A percentile compares a stretch with the other conserved stretches of the same genome.
Conservation (phyloP, 2,113 vertebrate species). For the Zapornia atra region DNA sequence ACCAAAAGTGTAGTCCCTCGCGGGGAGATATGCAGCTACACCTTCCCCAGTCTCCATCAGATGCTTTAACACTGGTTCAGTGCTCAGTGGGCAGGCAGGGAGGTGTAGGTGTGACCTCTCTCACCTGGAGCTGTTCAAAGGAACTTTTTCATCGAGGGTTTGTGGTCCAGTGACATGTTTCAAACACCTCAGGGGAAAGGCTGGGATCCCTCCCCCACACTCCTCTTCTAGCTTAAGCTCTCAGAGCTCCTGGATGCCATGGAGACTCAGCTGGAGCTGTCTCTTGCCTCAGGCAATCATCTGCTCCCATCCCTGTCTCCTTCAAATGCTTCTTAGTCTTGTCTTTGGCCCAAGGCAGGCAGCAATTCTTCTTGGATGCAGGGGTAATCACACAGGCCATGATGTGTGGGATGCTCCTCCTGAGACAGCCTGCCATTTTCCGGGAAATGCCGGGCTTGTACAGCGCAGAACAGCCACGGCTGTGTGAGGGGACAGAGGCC, state of each 20-base stretch:
- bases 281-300: neutral
- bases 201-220: neutral
- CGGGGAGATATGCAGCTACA: neutral
- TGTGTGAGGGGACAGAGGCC: fast-evolving
- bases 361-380: neutral
- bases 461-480: fast-evolving
- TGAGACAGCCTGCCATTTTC: neutral
- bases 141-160: neutral
- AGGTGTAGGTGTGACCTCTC: neutral
- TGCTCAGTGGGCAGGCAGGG: neutral
- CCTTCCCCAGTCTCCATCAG: neutral
- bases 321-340: neutral
- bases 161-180: neutral
- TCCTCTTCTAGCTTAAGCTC: neutral
- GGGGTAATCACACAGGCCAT: neutral
- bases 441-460: neutral
- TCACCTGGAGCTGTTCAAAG: neutral
- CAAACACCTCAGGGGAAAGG: neutral
- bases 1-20: fast-evolving
- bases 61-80: fast-evolving
- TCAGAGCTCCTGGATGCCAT: neutral
- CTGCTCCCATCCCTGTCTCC: neutral
- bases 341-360: neutral
- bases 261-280: neutral
- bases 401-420: neutral